Evolutionary conservation across 2,113 vertebrate species (phyloP), one percentile per base, ranked within the genome.

Genomic region (Notechis scutatus): DNA sequence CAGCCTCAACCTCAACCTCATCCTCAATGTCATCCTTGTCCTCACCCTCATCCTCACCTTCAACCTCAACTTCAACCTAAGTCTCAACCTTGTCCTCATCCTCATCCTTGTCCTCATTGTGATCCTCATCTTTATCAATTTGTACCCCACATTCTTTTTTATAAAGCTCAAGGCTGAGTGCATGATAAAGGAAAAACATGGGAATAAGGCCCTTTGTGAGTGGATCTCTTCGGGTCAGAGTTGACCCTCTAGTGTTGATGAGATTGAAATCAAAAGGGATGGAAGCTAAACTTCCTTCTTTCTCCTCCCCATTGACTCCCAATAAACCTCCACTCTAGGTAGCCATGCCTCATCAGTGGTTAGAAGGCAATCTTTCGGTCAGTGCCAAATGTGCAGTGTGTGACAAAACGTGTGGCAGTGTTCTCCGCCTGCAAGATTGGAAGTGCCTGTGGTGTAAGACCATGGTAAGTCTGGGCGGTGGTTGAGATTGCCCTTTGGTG

Each of bases 381-480:
- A 99, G 99, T 95, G 99, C 99, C 98, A 99, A 99, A 97, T 99
- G 99, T 56, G 98, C 98, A 0, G 99, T 99, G 96, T 99, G 99
- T 2, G 99, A 99, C 97, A 99, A 99, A 97, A 99, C 99, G 0
- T 99, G 99, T 88, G 99, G 99, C 94, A 99, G 99, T 54, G 99
- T 99, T 5, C 97, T 99, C 59, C 98, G 99, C 50, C 98, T 99
- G 85, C 99, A 99, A 94, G 99, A 99, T 95, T 99, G 99, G 99
- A 98, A 98, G 96, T 99, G 99, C 97, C 98, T 99, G 94, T 99
- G 99, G 99, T 99, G 99, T 97, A 99, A 99, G 98, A 98, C 99
- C 10, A 99, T 99, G 99, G 99, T 99, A 95, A 97, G 97, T 91
- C 87, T 92, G 6, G 0, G 61, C 34, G 91, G 12, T 6, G 29